phyloP scores from a whole-genome alignment of 2,113 vertebrate species.

The Trichomycterus rosablanca region DNA sequence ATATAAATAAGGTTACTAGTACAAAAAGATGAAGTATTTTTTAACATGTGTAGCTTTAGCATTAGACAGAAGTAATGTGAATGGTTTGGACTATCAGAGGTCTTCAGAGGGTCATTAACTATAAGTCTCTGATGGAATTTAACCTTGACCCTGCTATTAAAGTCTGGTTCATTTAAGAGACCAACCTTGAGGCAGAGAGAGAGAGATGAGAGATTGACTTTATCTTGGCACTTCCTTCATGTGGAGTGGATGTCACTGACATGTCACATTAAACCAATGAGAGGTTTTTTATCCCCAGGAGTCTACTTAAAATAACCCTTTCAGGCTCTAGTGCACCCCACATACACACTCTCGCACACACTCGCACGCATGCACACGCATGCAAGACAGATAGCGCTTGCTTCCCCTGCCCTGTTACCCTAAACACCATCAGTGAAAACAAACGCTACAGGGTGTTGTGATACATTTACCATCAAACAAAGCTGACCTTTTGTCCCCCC shows the following conservation, averaged over 20 bases:
- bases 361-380: slow-evolving; percentile 16
- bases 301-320: slow-evolving; percentile 38
- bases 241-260: slow-evolving; percentile 30
- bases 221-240: slow-evolving; percentile 27
- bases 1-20: no score
- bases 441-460: slow-evolving; percentile 46
- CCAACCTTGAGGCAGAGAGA: slow-evolving; percentile 14
- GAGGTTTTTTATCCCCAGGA: slow-evolving; percentile 20
- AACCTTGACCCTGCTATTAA: slow-evolving; percentile 33
- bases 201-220: slow-evolving; percentile 7
- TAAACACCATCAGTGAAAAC: slow-evolving; percentile 39
- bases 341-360: no score
- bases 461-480: slow-evolving; percentile 44
- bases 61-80: no score
- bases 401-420: slow-evolving; percentile 18
- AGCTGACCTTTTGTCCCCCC: slow-evolving; percentile 41
- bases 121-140: slow-evolving; percentile 15
- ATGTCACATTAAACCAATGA: slow-evolving; percentile 20
- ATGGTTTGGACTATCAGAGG: no score
- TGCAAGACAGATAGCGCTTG: slow-evolving; percentile 33
- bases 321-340: slow-evolving; percentile 19
- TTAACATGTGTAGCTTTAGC: no score
- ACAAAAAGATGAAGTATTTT: no score
- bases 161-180: slow-evolving; percentile 17
- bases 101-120: no score